phyloP scores from a whole-genome alignment of 2,797 vertebrate genomes.

The Lindbergichthys nudifrons region DNA sequence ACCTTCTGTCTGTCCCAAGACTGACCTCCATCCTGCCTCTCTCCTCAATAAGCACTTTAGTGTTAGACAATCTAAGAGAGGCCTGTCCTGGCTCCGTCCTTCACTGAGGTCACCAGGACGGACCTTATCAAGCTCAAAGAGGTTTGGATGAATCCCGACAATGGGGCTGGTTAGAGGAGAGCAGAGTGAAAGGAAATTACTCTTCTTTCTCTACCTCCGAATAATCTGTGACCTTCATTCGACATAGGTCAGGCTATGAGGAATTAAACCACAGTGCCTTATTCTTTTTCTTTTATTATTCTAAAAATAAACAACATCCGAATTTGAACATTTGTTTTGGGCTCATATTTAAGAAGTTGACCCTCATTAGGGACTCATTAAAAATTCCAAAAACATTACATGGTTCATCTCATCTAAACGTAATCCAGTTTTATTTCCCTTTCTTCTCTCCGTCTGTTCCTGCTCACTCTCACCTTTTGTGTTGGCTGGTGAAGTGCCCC shows the following conservation, averaged over 20 bases:
- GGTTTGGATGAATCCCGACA: conserved; percentile 20
- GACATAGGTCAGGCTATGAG: background rate
- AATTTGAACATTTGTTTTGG: background rate
- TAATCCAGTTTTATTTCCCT: conserved; percentile 17
- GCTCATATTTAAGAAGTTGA: background rate
- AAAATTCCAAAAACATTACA: conserved; percentile 28
- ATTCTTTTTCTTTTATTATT: background rate
- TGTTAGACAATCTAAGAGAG: conserved; percentile 14
- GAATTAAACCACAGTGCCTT: background rate
- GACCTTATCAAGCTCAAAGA: conserved; percentile 27
- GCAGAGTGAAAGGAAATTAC: conserved; percentile 1
- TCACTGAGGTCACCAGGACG: conserved; percentile 38
- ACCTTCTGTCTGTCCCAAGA: conserved; percentile 33
- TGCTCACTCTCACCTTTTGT: conserved; percentile 24
- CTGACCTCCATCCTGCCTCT: conserved; percentile 13
- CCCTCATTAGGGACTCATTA: background rate
- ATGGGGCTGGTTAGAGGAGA: conserved; percentile 6
- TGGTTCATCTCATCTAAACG: conserved; percentile 17
- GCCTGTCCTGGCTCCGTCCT: conserved; percentile 21
- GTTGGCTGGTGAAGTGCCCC: conserved; percentile 50
- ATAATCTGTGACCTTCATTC: conserved; percentile 17
- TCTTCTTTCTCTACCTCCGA: background rate
- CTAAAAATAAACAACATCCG: background rate
- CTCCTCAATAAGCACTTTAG: conserved; percentile 4
- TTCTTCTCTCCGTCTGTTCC: conserved; percentile 4